Percentiles rank a stretch among this genome's conserved stretches.
These are phyloP conservation scores for Burhinus bistriatus DNA, from an alignment of 2,113 vertebrate species.

Conservation along the genomic window DNA sequence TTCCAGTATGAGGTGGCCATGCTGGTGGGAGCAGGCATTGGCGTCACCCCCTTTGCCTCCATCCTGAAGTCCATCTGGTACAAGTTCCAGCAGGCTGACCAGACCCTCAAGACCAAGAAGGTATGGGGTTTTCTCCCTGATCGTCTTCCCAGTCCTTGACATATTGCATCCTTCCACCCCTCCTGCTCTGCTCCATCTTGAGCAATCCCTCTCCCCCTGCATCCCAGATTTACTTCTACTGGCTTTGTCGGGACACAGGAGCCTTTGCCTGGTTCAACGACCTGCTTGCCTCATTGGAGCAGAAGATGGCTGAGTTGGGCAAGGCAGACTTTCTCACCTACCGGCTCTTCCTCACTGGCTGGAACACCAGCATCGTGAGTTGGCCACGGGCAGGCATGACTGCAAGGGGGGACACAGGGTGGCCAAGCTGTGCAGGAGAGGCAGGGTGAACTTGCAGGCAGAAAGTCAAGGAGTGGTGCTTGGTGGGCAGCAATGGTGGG, in stretches of 20 bases:
- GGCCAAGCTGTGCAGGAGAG: not conserved
- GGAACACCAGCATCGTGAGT: slow-evolving; percentile 84
- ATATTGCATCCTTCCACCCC: not conserved
- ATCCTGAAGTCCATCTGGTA: slow-evolving; percentile 94
- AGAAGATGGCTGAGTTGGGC: slow-evolving; percentile 86
- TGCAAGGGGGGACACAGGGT: not conserved
- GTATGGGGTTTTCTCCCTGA: slow-evolving; percentile 23
- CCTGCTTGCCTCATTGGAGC: slow-evolving; percentile 86
- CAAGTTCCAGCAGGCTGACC: slow-evolving; percentile 84
- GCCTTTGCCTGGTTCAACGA: slow-evolving; percentile 93
- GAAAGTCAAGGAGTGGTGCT: accelerated
- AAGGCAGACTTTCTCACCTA: slow-evolving; percentile 88
- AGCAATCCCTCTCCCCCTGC: not conserved
- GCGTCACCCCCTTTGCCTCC: slow-evolving; percentile 90
- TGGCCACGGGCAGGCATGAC: accelerated
- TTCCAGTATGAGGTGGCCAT: slow-evolving; percentile 92
- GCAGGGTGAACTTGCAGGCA: not conserved
- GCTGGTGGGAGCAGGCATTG: slow-evolving; percentile 88
- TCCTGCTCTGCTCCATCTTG: not conserved
- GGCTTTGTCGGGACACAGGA: slow-evolving; percentile 89
- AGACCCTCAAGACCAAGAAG: slow-evolving; percentile 85
- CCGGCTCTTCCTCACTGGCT: slow-evolving; percentile 88
- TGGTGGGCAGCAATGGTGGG: not conserved
- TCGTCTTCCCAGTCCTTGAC: not conserved
- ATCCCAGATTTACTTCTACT: slow-evolving; percentile 92